Percentiles rank a stretch among this genome's conserved stretches.
Evolutionary conservation across 2,797 vertebrate species (phyloP).

Genomic region (Numenius phaeopus): DNA sequence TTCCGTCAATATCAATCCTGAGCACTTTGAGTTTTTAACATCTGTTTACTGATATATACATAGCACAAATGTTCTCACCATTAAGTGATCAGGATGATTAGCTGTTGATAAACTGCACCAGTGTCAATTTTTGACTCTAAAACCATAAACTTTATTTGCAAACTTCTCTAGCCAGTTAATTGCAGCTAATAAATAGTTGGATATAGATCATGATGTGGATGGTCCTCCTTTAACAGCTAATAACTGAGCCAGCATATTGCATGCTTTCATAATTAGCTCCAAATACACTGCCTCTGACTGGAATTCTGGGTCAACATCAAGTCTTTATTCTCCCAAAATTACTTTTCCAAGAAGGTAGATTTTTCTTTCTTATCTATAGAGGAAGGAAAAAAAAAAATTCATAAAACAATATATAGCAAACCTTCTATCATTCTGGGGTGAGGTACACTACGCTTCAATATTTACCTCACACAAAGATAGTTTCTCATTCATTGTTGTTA

Average conservation of each 20-base stretch:
- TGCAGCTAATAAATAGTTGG: neutral
- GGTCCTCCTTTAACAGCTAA: neutral
- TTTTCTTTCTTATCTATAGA: neutral
- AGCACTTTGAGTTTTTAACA: neutral
- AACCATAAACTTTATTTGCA: neutral
- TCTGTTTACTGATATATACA: neutral
- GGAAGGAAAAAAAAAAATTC: neutral
- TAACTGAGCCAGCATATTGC: neutral
- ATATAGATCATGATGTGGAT: neutral
- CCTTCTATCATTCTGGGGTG: neutral
- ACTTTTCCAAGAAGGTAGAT: neutral
- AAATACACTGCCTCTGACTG: neutral
- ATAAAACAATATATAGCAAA: neutral
- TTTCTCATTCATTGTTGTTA: neutral
- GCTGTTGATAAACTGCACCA: neutral
- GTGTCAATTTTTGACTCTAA: neutral
- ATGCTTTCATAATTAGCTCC: neutral
- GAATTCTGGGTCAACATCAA: neutral
- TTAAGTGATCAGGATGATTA: neutral
- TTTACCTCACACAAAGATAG: neutral
- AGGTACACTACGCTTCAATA: neutral
- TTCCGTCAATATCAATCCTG: neutral
- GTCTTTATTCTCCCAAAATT: neutral
- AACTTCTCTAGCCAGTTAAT: neutral
- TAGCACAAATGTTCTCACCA: neutral